These are phyloP conservation scores for Linurgus olivaceus DNA, from an alignment of 2,797 vertebrate species.

Conservation along the genomic window DNA sequence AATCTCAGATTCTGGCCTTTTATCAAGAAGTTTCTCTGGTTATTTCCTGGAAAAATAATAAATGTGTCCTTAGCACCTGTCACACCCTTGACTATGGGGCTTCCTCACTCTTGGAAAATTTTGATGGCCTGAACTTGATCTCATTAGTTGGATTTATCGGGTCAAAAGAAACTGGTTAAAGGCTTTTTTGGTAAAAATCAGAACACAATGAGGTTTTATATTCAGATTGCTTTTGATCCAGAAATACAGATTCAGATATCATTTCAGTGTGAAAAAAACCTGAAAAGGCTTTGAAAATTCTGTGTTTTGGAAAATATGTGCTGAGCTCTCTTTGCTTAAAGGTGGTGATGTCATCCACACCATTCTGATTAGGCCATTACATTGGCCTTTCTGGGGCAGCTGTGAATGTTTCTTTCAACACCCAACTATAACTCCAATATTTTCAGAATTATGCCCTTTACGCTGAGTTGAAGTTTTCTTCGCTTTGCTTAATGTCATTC, in stretches of 20 bases:
- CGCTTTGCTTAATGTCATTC: neutral
- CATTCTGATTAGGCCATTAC: neutral
- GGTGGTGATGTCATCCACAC: neutral
- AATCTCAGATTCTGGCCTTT: neutral
- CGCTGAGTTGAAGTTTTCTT: neutral
- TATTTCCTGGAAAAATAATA: neutral
- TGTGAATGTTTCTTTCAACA: neutral
- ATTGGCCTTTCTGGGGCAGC: neutral
- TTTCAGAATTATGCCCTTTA: neutral
- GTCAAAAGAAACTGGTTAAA: neutral
- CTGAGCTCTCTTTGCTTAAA: fast-evolving
- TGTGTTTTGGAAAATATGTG: neutral
- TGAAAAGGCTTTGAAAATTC: neutral
- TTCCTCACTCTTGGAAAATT: neutral
- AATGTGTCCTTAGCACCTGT: neutral
- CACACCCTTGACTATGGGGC: neutral
- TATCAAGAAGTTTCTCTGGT: neutral
- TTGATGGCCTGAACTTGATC: neutral
- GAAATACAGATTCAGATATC: neutral
- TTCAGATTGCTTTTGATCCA: neutral
- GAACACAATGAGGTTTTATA: neutral
- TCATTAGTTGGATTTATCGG: neutral
- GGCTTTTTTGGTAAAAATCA: neutral
- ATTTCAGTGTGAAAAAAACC: neutral
- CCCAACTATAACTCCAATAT: neutral